A percentile compares a stretch with the other conserved stretches of the same genome.
phyloP scores from a whole-genome alignment of 30 jellyfish, hydroid and myxozoan genomes.

The Turritopsis rubra region DNA sequence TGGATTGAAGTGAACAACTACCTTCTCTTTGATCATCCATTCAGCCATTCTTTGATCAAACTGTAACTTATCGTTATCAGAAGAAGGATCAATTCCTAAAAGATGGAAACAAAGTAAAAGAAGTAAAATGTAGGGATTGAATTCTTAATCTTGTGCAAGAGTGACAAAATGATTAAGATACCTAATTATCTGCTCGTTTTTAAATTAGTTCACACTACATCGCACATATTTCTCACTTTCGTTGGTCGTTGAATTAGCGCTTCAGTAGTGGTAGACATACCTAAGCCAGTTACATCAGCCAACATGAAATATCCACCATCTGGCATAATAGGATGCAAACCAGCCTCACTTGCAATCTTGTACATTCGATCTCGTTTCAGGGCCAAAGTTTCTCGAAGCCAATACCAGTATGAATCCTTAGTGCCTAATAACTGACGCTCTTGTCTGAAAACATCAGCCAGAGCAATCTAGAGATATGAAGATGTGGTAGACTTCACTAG shows the following conservation, averaged over 20 bases:
- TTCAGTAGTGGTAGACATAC: constrained; percentile 53
- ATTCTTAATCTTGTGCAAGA: no score
- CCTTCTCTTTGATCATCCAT: constrained; percentile 90
- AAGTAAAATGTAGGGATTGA: background rate
- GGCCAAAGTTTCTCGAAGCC: constrained; percentile 53
- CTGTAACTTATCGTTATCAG: constrained; percentile 34
- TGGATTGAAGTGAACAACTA: constrained; percentile 6
- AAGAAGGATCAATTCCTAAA: constrained; percentile 27
- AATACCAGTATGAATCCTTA: constrained; percentile 78
- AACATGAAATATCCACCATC: constrained; percentile 95
- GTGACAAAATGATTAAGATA: background rate
- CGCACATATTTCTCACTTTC: no score
- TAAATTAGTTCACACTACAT: no score
- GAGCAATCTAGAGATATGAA: constrained; percentile 69
- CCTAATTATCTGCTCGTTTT: no score
- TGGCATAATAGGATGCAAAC: constrained; percentile 82
- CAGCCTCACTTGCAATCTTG: constrained; percentile 55
- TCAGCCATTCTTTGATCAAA: constrained; percentile 60
- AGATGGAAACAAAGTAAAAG: background rate
- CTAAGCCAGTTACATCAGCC: constrained; percentile 70
- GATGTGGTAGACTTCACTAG: no score
- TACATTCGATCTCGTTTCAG: constrained; percentile 61
- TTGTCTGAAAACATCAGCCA: constrained; percentile 67
- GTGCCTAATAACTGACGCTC: constrained; percentile 55
- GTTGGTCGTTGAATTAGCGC: no score